Base-by-base conservation (phyloP, 1,140 invertebrate species). In the Archivesica marissinica region DNA sequence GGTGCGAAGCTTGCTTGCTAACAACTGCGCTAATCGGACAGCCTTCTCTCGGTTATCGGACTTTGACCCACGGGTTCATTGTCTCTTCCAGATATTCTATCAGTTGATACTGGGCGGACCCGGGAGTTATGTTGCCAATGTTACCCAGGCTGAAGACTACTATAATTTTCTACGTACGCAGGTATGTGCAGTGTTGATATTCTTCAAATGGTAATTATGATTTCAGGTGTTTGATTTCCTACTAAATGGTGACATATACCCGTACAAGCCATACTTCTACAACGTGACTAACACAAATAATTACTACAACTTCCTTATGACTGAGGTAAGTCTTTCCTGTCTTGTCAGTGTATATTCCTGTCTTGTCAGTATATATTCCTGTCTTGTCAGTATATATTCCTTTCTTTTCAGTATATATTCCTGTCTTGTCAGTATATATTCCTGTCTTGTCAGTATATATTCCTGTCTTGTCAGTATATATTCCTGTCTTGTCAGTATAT, bases 301-400 rank as follows among this genome's bases (percentile, higher is more conserved):
- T 91, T 97, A 97, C 90, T 98, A 96, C 89, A 98, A 98, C 92
- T 98, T 96, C 89, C 91, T 98, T 0, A 93, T 95, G 11, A 94
- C 95, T 0, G 93, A 95, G 77, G 91, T 92, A 89, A 85, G 56
- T 84, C n/a, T n/a, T n/a, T n/a, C n/a, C n/a, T n/a, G n/a, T n/a
- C n/a, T n/a, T n/a, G n/a, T n/a, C n/a, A n/a, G n/a, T n/a, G n/a
- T n/a, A n/a, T n/a, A n/a, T n/a, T n/a, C n/a, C n/a, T n/a, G n/a
- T n/a, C n/a, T n/a, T n/a, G n/a, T n/a, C n/a, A n/a, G n/a, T n/a
- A n/a, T n/a, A n/a, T n/a, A n/a, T n/a, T n/a, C n/a, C n/a, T n/a
- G n/a, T n/a, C n/a, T n/a, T n/a, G n/a, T n/a, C n/a, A n/a, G n/a
- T n/a, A n/a, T n/a, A n/a, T n/a, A n/a, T n/a, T n/a, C n/a, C n/a